Percentiles rank a stretch among this genome's conserved stretches.
These are phyloP conservation scores for Phacellophora camtschatica DNA, from an alignment of 30 jellyfish, hydroid and myxozoan genomes.

Conservation along the genomic window DNA sequence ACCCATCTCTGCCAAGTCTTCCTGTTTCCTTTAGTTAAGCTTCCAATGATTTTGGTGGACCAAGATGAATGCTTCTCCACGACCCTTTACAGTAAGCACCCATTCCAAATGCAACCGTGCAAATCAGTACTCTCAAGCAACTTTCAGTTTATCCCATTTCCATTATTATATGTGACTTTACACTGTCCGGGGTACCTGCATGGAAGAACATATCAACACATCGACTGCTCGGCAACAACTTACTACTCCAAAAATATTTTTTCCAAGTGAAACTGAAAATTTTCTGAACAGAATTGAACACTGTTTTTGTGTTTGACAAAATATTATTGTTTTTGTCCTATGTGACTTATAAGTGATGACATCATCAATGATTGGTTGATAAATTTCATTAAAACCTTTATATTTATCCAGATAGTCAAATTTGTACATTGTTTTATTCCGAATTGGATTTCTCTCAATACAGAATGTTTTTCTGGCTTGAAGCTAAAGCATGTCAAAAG, in stretches of 20 bases:
- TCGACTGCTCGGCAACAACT: neutral
- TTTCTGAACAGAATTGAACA: neutral
- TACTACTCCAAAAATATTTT: neutral
- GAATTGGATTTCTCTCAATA: constrained; percentile 14
- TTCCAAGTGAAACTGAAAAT: constrained; percentile 17
- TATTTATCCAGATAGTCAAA: constrained; percentile 14
- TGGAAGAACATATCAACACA: constrained; percentile 29
- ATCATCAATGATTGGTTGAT: neutral
- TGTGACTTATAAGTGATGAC: neutral
- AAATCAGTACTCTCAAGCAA: constrained; percentile 17
- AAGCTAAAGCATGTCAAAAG: constrained; percentile 1
- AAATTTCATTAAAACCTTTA: constrained; percentile 3
- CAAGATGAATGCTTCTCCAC: constrained; percentile 11
- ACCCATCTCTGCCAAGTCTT: constrained; percentile 36
- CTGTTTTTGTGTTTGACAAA: constrained; percentile 45
- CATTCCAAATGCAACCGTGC: constrained; percentile 54
- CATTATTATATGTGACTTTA: constrained; percentile 9
- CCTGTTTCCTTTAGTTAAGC: constrained; percentile 18
- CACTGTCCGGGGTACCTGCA: constrained; percentile 50
- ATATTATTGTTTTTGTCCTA: constrained; percentile 4
- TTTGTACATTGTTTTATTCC: neutral
- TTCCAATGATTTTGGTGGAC: constrained; percentile 32
- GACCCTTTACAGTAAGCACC: constrained; percentile 15
- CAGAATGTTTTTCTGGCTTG: constrained; percentile 5
- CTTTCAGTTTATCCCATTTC: constrained; percentile 6